Base-by-base conservation (phyloP, 2,888 invertebrate species). In the Parnassius smintheus region DNA sequence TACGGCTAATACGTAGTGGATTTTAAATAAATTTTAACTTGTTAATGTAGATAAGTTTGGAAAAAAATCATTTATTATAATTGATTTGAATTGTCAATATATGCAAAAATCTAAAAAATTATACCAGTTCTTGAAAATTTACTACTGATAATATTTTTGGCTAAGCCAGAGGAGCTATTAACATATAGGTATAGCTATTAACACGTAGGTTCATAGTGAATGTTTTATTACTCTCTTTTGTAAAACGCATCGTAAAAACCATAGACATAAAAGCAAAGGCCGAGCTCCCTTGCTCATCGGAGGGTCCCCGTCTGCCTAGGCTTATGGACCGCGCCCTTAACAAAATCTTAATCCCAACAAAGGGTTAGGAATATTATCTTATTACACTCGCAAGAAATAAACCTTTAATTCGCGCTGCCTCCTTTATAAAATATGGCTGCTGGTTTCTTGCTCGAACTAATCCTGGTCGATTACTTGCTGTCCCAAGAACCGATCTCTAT, bases 281-380 rank as follows among this genome's bases (percentile, higher is more conserved):
- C 76, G 69, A 68, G 74, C 71, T 71, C 77, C 78, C 78, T 76
- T 68, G 74, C 75, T 81, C 82, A 81, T 81, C 81, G 75, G 72
- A 70, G 76, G 80, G 77, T 74, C 78, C 83, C 81, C 86, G 88
- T 86, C 87, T 87, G 88, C 78, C 79, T 76, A 76, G 79, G 82
- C 80, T 86, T 79, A 86, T 78, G 80, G 83, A 75, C 78, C 75
- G 75, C 82, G 81, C 89, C 90, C 90, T 90, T 88, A 91, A 91
- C 91, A 88, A 89, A 91, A 91, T 91, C 91, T 91, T 90, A 91
- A 91, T 91, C 90, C 87, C 84, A 80, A 85, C 90, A 91, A 91
- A 91, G 91, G 91, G 91, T 91, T 91, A 91, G 80, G 83, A 86
- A 88, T 85, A 91, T 90, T 88, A 90, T 90, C 91, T 90, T 90